These are phyloP conservation scores for Sparus aurata DNA, from an alignment of 2,797 vertebrate species.

Conservation along the genomic window DNA sequence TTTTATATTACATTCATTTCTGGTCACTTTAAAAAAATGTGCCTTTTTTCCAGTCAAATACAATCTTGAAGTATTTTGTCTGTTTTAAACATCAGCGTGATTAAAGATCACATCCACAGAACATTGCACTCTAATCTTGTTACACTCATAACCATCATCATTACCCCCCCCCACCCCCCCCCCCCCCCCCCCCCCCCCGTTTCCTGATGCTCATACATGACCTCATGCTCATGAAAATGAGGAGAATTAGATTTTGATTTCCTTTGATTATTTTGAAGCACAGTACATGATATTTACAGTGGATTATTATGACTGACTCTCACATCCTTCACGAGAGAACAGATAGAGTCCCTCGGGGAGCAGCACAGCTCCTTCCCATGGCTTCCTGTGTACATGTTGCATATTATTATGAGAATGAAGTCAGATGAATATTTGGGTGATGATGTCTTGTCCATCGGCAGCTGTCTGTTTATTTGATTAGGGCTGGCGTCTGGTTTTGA, in stretches of 20 bases:
- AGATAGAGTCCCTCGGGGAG: constrained; percentile 29
- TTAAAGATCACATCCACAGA: constrained; percentile 30
- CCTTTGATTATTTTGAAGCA: constrained; percentile 43
- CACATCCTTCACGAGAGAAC: neutral
- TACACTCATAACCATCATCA: constrained; percentile 59
- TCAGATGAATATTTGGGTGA: constrained; percentile 63
- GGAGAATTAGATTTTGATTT: constrained; percentile 41
- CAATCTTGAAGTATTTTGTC: neutral
- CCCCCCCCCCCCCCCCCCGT: constrained; percentile 40
- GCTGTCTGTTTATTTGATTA: constrained; percentile 78
- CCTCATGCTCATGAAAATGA: constrained; percentile 50
- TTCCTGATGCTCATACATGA: constrained; percentile 67
- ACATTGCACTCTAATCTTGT: constrained; percentile 50
- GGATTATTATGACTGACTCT: constrained; percentile 11
- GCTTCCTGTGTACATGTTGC: neutral
- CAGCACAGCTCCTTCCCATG: constrained; percentile 9
- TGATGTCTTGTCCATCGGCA: constrained; percentile 60
- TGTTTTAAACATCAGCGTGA: neutral
- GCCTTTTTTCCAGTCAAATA: neutral
- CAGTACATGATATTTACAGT: constrained; percentile 22
- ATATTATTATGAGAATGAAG: constrained; percentile 57
- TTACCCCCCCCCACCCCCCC: constrained; percentile 43
- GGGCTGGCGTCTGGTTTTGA: constrained; percentile 50
- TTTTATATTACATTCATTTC: neutral
- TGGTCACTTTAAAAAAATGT: neutral